Evolutionary conservation across 64 coral and sea anemone species (phyloP).

Genomic region (Astreopora myriophthalma): DNA sequence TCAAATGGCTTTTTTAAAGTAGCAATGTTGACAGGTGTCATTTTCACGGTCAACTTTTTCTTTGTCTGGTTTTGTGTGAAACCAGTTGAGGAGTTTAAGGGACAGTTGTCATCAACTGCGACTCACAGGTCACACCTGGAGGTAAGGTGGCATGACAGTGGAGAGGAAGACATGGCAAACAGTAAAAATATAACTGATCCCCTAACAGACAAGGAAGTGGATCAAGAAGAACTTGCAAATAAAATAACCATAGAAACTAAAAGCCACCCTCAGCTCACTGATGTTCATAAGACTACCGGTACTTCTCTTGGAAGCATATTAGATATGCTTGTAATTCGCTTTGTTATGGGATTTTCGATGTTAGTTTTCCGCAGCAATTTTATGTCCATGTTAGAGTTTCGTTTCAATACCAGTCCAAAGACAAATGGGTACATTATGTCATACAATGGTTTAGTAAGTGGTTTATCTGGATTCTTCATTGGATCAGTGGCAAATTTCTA

Average conservation of each 20-base stretch:
- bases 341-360: constrained; percentile 93
- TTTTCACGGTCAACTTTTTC: constrained; percentile 60
- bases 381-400: constrained; percentile 84
- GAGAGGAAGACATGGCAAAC: background rate
- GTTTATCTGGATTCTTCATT: constrained; percentile 78
- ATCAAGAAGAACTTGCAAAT: background rate
- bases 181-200: background rate
- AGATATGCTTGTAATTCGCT: constrained; percentile 83
- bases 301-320: constrained; percentile 59
- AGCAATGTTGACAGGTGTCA: constrained; percentile 42
- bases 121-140: background rate
- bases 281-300: constrained; percentile 10
- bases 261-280: background rate
- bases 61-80: constrained; percentile 80
- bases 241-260: background rate
- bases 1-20: constrained; percentile 90
- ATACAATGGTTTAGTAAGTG: constrained; percentile 78
- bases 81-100: background rate
- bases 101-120: background rate
- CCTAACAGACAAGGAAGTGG: background rate
- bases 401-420: constrained; percentile 82
- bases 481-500: constrained; percentile 70
- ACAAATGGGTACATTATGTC: constrained; percentile 93
- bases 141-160: background rate
- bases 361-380: constrained; percentile 92